Conservation (phyloP, 1,140 invertebrate species). For the Metaphire vulgaris region DNA sequence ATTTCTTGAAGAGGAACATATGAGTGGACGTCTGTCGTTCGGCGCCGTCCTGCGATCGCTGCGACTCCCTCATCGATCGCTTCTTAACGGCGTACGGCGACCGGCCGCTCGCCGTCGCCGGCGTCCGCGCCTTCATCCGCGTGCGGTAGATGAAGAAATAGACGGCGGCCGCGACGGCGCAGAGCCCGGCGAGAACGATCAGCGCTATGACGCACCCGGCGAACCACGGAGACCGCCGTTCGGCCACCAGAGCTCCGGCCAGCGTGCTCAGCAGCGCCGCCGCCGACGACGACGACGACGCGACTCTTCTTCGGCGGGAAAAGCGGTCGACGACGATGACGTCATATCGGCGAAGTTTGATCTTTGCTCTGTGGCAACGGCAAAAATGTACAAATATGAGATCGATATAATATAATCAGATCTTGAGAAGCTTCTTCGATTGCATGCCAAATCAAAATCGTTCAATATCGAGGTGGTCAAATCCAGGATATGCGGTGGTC, state of each 20-base stretch:
- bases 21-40: neutral
- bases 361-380: no score
- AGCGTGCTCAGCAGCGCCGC: neutral
- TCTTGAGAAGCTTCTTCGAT: no score
- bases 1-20: neutral
- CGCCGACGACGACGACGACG: neutral
- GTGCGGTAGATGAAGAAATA: neutral
- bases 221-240: neutral
- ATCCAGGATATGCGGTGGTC: no score
- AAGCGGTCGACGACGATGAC: neutral
- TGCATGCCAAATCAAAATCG: no score
- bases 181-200: neutral
- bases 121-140: neutral
- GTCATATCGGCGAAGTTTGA: neutral
- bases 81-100: neutral
- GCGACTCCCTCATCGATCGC: neutral
- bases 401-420: no score
- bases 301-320: no score
- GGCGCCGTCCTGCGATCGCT: neutral
- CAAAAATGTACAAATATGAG: no score
- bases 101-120: neutral
- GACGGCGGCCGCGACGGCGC: neutral
- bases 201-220: neutral
- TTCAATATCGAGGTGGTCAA: no score
- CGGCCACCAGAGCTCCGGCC: neutral